Conservation (phyloP, 2,888 invertebrate genomes). For the Diarsia dahlii region DNA sequence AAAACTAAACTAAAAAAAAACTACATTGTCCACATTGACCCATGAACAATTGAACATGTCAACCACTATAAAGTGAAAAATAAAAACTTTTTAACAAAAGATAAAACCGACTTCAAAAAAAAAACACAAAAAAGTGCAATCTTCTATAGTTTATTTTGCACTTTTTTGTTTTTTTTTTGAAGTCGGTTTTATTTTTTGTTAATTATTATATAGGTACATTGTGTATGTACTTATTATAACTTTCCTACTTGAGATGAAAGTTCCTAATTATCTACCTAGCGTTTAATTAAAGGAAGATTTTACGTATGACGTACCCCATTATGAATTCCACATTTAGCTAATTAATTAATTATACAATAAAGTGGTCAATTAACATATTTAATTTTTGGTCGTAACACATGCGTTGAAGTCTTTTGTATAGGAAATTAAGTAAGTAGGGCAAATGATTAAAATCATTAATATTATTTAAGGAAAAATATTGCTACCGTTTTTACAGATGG, state of each 20-base stretch:
- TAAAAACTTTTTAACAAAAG: too few species aligned
- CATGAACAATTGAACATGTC: too few species aligned
- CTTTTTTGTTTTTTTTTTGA: too few species aligned
- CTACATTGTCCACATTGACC: too few species aligned
- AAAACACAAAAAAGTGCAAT: too few species aligned
- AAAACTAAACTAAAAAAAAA: too few species aligned
- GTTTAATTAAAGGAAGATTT: conserved; percentile 13
- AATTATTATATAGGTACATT: not conserved
- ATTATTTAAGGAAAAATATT: not conserved
- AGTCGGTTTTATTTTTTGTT: too few species aligned
- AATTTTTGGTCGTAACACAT: not conserved
- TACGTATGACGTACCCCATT: not conserved
- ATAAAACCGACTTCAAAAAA: too few species aligned
- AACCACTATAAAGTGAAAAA: too few species aligned
- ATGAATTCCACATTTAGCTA: conserved; percentile 16
- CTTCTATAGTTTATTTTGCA: too few species aligned
- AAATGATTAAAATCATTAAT: not conserved
- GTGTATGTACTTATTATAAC: not conserved
- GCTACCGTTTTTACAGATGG: not conserved
- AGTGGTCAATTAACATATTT: conserved; percentile 26
- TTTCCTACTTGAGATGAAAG: conserved; percentile 28
- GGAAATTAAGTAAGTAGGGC: not conserved
- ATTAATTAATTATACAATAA: conserved; percentile 7
- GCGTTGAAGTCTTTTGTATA: conserved; percentile 72
- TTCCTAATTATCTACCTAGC: conserved; percentile 31